Base-by-base conservation (phyloP, 2,113 vertebrate genomes). In the Forbesichthys papilliferus region DNA sequence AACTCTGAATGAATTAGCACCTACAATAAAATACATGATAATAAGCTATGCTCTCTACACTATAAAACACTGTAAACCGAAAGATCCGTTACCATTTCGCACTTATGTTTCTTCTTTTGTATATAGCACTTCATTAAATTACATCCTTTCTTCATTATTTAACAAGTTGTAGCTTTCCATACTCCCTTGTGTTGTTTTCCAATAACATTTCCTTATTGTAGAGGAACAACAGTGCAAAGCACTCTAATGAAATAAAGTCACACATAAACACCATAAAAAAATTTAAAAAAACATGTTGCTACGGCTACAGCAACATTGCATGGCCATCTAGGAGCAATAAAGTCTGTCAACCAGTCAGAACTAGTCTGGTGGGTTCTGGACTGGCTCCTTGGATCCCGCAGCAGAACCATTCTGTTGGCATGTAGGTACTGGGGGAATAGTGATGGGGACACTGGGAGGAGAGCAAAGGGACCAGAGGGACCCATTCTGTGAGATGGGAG, bases 1-100 rank as follows among this genome's bases (percentile, higher is more conserved):
- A 34, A 9, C 83, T 84, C 79, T 42, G 58, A 10, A 68, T 20
- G 71, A 72, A 58, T 81, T 82, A 72, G 81, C 12, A 78, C 59
- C 54, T 0, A 12, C 46, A 63, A 76, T 74, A 61, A 78, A 73
- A 76, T 68, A 69, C 66, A 64, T 75, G 84, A 77, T 68, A 69
- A 80, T 83, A 14, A 58, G 79, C 74, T 57, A 47, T 16, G 51
- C 46, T 0, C 13, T 73, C 52, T 54, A 48, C 63, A 11, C 3
- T 27, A 16, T 16, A 11, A 63, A n/a, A 20, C 16, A 61, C 59
- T 5, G 36, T 42, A 42, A 5, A 42, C 36, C 7, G 36, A 42
- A 42, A 42, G 36, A 18, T 5, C 14, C 18, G 7, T 56, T 9
- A 20, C 54, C n/a, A 20, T 18, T 18, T 1, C 27, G 4, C 18